Percentiles rank a stretch among this genome's conserved stretches.
Conservation (phyloP, 2,888 invertebrate genomes). For the Phalera bucephala region DNA sequence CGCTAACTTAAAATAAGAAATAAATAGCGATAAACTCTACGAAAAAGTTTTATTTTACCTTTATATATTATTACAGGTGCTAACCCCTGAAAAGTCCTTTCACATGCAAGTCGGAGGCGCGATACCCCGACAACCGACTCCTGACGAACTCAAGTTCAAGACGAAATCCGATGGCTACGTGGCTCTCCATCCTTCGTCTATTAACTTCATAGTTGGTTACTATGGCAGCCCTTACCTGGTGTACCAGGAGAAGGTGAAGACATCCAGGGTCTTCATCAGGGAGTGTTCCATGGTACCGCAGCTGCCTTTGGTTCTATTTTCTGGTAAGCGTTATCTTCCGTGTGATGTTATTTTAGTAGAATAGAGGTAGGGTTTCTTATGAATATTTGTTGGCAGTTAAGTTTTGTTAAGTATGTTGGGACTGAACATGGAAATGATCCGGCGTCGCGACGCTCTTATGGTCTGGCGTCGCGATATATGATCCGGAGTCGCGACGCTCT, state of each 20-base stretch:
- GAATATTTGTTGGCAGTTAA: too few species aligned
- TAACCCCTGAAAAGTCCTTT: slow-evolving; percentile 91
- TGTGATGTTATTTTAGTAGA: too few species aligned
- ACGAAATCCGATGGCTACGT: slow-evolving; percentile 90
- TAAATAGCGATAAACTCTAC: too few species aligned
- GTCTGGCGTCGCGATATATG: too few species aligned
- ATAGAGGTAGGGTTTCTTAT: too few species aligned
- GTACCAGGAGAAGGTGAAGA: slow-evolving; percentile 93
- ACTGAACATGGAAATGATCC: too few species aligned
- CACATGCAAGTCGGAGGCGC: slow-evolving; percentile 89
- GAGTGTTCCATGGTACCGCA: slow-evolving; percentile 92
- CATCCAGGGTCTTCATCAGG: slow-evolving; percentile 89
- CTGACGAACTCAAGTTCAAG: slow-evolving; percentile 88
- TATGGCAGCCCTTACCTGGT: slow-evolving; percentile 90
- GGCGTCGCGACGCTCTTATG: too few species aligned
- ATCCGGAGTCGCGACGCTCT: too few species aligned
- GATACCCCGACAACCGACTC: slow-evolving; percentile 86
- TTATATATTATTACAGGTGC: slow-evolving; percentile 61
- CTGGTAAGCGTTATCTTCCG: slow-evolving; percentile 54
- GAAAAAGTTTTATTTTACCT: too few species aligned
- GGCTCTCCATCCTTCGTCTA: slow-evolving; percentile 89
- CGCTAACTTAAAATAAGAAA: too few species aligned
- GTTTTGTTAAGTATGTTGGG: too few species aligned
- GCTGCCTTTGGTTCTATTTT: slow-evolving; percentile 87
- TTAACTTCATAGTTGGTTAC: slow-evolving; percentile 85